A percentile compares a stretch with the other conserved stretches of the same genome.
Conservation (phyloP, 1,140 invertebrate species). For the Alviniconcha marisindica region DNA sequence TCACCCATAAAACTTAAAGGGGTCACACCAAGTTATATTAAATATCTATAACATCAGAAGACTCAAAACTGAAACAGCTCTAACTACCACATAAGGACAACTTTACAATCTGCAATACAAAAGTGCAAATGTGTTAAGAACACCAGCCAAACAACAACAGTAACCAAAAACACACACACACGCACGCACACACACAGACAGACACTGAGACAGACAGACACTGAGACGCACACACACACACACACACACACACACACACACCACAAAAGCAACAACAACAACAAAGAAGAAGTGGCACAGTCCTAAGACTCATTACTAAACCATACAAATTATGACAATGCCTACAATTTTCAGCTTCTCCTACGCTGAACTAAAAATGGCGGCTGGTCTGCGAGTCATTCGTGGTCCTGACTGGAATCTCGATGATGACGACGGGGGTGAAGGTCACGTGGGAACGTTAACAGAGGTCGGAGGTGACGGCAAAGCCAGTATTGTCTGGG, state of each 20-base stretch:
- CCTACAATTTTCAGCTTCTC: neutral
- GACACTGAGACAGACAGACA: neutral
- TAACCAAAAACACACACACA: neutral
- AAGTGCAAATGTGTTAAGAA: too few relatives aligned
- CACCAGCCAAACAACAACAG: too few relatives aligned
- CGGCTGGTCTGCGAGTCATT: constrained; percentile 47
- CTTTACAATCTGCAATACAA: too few relatives aligned
- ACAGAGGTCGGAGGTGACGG: constrained; percentile 46
- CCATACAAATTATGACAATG: too few relatives aligned
- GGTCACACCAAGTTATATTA: too few relatives aligned
- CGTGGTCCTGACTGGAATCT: constrained; percentile 53
- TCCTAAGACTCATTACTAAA: too few relatives aligned
- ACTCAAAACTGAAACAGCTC: too few relatives aligned
- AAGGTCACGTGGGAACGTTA: constrained; percentile 50
- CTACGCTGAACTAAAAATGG: constrained; percentile 37
- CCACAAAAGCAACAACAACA: too few relatives aligned
- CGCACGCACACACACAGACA: neutral
- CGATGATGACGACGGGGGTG: constrained; percentile 49
- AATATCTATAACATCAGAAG: too few relatives aligned
- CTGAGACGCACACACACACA: neutral
- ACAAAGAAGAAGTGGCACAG: too few relatives aligned
- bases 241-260: neutral
- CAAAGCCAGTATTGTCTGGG: constrained; percentile 50
- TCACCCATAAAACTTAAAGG: too few relatives aligned
- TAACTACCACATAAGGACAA: too few relatives aligned